Evolutionary conservation across 2,797 vertebrate species (phyloP).

Genomic region (Girardinus metallicus): DNA sequence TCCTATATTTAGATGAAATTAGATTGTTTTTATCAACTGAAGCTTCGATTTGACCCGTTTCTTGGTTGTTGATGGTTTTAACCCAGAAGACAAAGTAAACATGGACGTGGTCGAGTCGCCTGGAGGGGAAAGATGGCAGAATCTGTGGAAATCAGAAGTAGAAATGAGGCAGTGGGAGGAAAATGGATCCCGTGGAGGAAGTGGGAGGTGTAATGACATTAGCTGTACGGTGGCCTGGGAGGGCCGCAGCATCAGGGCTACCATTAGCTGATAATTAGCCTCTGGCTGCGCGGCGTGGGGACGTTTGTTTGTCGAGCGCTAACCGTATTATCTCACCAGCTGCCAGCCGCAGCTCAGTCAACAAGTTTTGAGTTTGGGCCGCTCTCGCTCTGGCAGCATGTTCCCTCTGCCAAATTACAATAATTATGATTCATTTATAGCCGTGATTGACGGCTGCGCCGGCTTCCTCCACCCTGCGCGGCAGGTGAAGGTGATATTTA

Average conservation of each 20-base stretch:
- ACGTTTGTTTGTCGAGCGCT: conserved; percentile 59
- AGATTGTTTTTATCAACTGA: not conserved
- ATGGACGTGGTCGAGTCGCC: not conserved
- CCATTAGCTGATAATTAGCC: conserved; percentile 69
- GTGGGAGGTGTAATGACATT: conserved; percentile 61
- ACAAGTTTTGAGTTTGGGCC: conserved; percentile 53
- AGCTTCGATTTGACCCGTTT: not conserved
- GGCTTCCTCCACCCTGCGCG: conserved; percentile 21
- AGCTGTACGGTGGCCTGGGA: conserved; percentile 60
- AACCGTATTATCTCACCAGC: conserved; percentile 55
- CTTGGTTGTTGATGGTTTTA: not conserved
- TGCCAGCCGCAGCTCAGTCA: conserved; percentile 57
- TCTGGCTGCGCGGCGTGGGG: conserved; percentile 42
- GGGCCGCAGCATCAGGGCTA: conserved; percentile 58
- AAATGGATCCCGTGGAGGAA: conserved; percentile 17
- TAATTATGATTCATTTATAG: conserved; percentile 74
- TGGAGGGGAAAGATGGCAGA: too few species aligned
- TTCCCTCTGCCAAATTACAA: conserved; percentile 63
- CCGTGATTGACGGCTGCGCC: conserved; percentile 62
- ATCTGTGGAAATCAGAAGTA: conserved; percentile 8
- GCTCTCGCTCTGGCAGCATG: conserved; percentile 40
- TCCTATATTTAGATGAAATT: not conserved
- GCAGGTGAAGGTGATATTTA: conserved; percentile 56
- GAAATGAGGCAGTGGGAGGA: not conserved
- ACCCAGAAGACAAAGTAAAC: not conserved